Percentiles rank a stretch among this genome's conserved stretches.
Conservation (phyloP, 1,140 invertebrate species). For the Paraescarpia echinospica region DNA sequence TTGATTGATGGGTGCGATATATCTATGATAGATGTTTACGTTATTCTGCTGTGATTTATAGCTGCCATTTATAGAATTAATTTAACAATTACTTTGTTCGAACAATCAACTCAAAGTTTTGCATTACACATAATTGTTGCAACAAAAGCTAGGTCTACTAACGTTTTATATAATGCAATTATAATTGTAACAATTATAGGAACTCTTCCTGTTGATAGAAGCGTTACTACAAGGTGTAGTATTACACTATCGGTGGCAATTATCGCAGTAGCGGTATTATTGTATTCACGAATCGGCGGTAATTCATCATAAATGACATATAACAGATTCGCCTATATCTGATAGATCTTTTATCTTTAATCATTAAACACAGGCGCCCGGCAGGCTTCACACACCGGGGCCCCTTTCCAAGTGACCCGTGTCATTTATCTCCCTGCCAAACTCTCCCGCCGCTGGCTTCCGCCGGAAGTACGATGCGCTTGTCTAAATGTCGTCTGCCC, state of each 20-base stretch:
- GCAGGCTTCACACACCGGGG: not conserved
- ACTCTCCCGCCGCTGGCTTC: not conserved
- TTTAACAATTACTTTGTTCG: not conserved
- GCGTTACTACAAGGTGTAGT: not conserved
- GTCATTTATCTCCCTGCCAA: not conserved
- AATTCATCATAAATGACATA: constrained; percentile 6
- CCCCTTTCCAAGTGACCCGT: not conserved
- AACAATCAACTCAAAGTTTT: not conserved
- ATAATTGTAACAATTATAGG: not conserved
- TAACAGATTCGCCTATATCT: not conserved
- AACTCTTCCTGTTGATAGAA: not conserved
- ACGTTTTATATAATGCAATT: too few relatives aligned
- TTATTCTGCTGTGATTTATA: not conserved
- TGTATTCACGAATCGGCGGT: not conserved
- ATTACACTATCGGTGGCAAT: too few relatives aligned
- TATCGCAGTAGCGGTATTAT: not conserved
- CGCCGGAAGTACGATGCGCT: not conserved
- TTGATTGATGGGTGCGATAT: not conserved
- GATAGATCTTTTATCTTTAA: not conserved
- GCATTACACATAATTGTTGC: too few relatives aligned
- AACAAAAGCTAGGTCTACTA: too few relatives aligned
- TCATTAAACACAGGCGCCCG: not conserved
- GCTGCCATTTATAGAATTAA: not conserved
- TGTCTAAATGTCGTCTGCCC: not conserved
- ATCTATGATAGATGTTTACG: not conserved